Conservation (phyloP, 1,140 invertebrate genomes). For the Drosophila busckii region DNA sequence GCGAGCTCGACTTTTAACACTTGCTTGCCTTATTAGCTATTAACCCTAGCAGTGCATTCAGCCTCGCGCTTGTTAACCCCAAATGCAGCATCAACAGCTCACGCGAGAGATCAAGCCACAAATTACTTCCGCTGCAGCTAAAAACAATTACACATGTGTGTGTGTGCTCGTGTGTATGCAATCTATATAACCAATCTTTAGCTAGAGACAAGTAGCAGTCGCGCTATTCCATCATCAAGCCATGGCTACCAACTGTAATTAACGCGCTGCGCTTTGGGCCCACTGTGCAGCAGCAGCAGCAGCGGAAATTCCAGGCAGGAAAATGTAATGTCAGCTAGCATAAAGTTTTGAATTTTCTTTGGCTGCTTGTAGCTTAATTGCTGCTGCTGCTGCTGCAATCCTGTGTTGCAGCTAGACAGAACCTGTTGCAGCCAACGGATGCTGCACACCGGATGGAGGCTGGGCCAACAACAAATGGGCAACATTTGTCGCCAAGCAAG, state of each 20-base stretch:
- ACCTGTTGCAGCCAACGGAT: no score
- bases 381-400: not conserved
- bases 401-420: no score
- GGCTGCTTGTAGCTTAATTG: conserved; percentile 52
- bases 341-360: conserved; percentile 68
- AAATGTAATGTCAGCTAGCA: conserved; percentile 53
- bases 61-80: conserved; percentile 59
- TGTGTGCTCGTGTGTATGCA: conserved; percentile 20
- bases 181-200: conserved; percentile 48
- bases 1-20: conserved; percentile 40
- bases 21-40: conserved; percentile 35
- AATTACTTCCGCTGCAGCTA: conserved; percentile 65
- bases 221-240: conserved; percentile 52
- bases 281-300: conserved; percentile 21
- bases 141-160: conserved; percentile 47
- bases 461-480: no score
- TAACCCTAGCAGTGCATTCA: conserved; percentile 67
- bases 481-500: no score
- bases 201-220: conserved; percentile 41
- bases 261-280: conserved; percentile 35
- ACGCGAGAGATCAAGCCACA: conserved; percentile 52
- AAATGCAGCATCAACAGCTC: conserved; percentile 44
- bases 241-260: no score
- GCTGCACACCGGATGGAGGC: no score
- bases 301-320: conserved; percentile 74